Evolutionary conservation across 2,888 invertebrate genomes (phyloP).

Genomic region (Dorcus hopei): DNA sequence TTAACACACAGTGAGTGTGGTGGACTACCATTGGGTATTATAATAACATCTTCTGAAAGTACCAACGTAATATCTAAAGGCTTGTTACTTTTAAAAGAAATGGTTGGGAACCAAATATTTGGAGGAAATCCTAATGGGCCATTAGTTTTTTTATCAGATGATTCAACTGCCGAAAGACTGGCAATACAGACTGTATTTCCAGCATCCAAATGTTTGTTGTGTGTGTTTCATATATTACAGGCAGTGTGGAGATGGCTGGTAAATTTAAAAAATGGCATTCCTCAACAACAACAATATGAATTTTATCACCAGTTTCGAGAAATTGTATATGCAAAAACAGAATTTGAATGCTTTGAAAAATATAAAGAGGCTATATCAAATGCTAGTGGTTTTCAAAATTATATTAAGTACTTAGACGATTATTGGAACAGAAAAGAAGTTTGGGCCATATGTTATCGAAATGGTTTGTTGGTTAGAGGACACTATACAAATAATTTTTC

Average conservation of each 20-base stretch:
- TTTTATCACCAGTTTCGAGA: background rate
- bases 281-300: background rate
- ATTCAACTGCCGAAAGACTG: background rate
- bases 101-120: background rate
- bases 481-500: background rate
- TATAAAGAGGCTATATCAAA: background rate
- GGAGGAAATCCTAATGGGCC: background rate
- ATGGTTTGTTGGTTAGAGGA: background rate
- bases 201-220: background rate
- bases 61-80: background rate
- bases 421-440: background rate
- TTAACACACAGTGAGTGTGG: background rate
- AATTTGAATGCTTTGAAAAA: background rate
- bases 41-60: background rate
- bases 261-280: background rate
- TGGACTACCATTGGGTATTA: background rate
- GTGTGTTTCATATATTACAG: background rate
- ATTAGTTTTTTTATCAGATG: background rate
- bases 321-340: background rate
- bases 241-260: background rate
- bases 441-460: background rate
- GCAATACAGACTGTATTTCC: background rate
- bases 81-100: background rate
- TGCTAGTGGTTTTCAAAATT: background rate
- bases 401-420: no score